Conservation (phyloP, 2,797 vertebrate genomes). For the Schizopygopsis pylzovi region DNA sequence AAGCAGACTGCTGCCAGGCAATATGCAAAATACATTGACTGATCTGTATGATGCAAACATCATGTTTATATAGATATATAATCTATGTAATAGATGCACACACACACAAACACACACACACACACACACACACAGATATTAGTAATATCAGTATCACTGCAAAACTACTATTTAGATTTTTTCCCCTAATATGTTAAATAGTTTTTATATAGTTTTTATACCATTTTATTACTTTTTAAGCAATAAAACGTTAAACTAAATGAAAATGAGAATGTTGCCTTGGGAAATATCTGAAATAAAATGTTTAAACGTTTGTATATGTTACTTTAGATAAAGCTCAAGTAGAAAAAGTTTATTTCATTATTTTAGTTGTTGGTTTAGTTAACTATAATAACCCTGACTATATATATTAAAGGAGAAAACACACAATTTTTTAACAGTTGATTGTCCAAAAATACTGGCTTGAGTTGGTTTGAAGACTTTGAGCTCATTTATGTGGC, state of each 20-base stretch:
- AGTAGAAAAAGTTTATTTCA: neutral
- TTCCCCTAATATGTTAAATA: too few species aligned
- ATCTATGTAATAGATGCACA: neutral
- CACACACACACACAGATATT: too few species aligned
- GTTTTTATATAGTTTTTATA: too few species aligned
- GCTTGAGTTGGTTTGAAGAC: neutral
- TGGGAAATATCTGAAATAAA: neutral
- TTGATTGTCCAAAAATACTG: neutral
- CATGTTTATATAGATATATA: neutral
- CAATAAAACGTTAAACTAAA: too few species aligned
- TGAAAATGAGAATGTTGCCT: too few species aligned
- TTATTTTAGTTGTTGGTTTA: neutral
- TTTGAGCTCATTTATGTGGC: neutral
- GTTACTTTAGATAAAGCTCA: neutral
- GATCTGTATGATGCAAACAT: neutral
- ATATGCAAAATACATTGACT: neutral
- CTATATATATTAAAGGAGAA: neutral
- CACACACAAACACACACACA: too few species aligned
- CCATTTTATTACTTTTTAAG: too few species aligned
- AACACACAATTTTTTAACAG: neutral
- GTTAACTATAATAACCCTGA: neutral
- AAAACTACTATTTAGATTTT: too few species aligned
- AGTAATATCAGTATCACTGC: too few species aligned
- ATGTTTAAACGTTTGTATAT: neutral
- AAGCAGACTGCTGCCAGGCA: neutral